phyloP scores from a whole-genome alignment of 2,888 invertebrate genomes.

The Phyllotreta striolata region DNA sequence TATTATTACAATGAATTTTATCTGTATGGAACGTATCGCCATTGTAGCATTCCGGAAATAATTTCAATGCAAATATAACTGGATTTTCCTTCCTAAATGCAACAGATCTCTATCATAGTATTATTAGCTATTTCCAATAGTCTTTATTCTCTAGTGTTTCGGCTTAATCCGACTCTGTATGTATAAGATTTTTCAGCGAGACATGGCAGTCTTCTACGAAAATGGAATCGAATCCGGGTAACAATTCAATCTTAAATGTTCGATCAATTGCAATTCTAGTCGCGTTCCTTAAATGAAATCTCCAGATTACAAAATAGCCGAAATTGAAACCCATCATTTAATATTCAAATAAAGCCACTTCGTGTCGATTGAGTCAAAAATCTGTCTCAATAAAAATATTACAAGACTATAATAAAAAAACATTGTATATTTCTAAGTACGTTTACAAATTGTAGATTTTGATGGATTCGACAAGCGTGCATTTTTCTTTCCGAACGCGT shows the following conservation, averaged over 20 bases:
- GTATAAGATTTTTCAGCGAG: slow-evolving; percentile 20
- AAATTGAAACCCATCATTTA: slow-evolving; percentile 42
- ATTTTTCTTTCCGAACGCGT: background rate
- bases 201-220: slow-evolving; percentile 20
- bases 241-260: slow-evolving; percentile 49
- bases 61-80: slow-evolving; percentile 1
- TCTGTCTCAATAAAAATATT: background rate
- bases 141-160: slow-evolving; percentile 4
- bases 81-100: background rate
- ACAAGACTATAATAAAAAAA: background rate
- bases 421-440: too few relatives aligned
- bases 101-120: background rate
- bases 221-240: slow-evolving; percentile 46
- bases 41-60: background rate
- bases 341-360: slow-evolving; percentile 21
- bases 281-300: slow-evolving; percentile 48
- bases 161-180: slow-evolving; percentile 13
- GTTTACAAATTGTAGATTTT: too few relatives aligned
- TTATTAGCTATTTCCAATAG: background rate
- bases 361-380: slow-evolving; percentile 11
- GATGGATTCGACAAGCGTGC: background rate
- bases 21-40: too few relatives aligned
- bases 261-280: slow-evolving; percentile 46
- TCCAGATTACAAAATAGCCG: slow-evolving; percentile 47
- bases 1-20: too few relatives aligned